These are phyloP conservation scores for Pollimyrus isidori DNA, from an alignment of 2,113 vertebrate species.

Conservation along the genomic window DNA sequence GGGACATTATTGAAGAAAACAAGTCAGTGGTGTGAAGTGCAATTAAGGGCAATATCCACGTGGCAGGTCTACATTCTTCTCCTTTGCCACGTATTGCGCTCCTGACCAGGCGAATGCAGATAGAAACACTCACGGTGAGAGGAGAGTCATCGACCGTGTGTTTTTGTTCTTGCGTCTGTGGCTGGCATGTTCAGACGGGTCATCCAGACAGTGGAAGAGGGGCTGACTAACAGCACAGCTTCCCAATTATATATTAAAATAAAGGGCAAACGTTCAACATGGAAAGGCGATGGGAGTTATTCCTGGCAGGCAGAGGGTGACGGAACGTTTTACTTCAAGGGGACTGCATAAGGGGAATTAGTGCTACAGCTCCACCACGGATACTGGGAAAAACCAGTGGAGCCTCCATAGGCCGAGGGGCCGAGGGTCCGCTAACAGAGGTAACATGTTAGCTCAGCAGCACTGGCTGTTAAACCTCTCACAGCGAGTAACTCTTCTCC, in stretches of 20 bases:
- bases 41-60: background rate
- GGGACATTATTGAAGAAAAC: background rate
- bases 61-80: background rate
- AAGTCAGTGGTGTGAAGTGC: background rate
- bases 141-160: background rate
- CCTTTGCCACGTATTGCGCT: background rate
- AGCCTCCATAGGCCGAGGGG: background rate
- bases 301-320: constrained; percentile 1
- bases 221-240: background rate
- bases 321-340: constrained; percentile 8
- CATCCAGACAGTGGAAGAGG: constrained; percentile 2
- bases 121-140: background rate
- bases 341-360: background rate
- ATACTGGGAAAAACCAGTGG: background rate
- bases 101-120: background rate
- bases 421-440: background rate
- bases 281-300: constrained; percentile 14
- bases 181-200: constrained; percentile 28
- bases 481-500: background rate
- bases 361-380: background rate
- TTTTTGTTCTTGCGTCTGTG: background rate
- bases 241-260: background rate
- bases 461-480: background rate
- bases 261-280: background rate
- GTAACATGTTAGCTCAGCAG: background rate